Base-by-base conservation (phyloP, 1,140 invertebrate species). In the Aphelenchoides besseyi region DNA sequence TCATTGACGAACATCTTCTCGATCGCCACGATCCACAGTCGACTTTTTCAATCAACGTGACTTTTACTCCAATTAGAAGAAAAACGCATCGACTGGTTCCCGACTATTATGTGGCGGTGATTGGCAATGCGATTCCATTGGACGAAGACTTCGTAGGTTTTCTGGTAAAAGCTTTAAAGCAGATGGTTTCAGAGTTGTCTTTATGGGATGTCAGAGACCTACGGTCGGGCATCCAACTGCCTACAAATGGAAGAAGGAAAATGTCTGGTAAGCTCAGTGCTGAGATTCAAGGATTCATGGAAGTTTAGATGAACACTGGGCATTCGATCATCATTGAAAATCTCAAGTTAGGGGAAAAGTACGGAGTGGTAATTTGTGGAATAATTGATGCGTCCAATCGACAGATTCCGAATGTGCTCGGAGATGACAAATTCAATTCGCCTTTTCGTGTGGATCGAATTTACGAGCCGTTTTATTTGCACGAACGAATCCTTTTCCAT, bases 141-240 rank as follows among this genome's bases (percentile, higher is more conserved):
- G 18, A 59, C 55, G 18, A 59, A 5, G 55, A 59, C 23, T 59
- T 59, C 55, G 55, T 41, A 41, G n/a, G 37, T n/a, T 41, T 41
- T 41, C n/a, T 41, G 5, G 37, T 8, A n/a, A 5, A 41, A 41
- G 37, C 5, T 41, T 41, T 41, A 5, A 41, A 8, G 37, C 37
- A 41, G n/a, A 41, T n/a, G n/a, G n/a, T n/a, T 41, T 41, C n/a
- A 41, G 37, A n/a, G 55, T 8, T 59, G 55, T 59, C 23, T 59
- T 8, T 59, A 8, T 33, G 55, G 55, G 18, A 59, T 59, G 55
- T 18, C 5, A 28, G 55, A 59, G 23, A 18, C 23, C 55, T 59
- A 8, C 5, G 18, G 5, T 5, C 55, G 55, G 5, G 5, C 55
- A 33, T 8, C 55, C 5, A 59, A 59, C 55, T 59, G 55, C 55